Evolutionary conservation across 2,888 invertebrate genomes (phyloP).

Genomic region (Bruchidius siliquastri): DNA sequence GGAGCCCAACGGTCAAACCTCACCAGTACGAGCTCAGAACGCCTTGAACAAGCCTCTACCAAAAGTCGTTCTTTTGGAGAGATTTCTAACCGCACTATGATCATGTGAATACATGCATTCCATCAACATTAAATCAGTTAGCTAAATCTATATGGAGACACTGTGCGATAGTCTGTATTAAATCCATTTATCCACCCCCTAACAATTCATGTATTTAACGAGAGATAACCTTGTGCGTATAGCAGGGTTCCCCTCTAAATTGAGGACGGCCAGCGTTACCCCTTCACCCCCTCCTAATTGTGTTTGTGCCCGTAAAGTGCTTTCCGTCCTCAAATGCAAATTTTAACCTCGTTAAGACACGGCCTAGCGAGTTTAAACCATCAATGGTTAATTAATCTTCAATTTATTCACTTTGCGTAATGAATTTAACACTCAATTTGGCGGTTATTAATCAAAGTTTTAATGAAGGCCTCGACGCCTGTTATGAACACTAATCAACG

Average conservation of each 20-base stretch:
- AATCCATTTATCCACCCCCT: background rate
- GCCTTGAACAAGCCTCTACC: too few species aligned
- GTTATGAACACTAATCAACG: slow-evolving; percentile 41
- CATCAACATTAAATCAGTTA: background rate
- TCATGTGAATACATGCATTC: too few species aligned
- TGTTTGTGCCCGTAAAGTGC: slow-evolving; percentile 50
- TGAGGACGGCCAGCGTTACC: background rate
- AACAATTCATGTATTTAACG: background rate
- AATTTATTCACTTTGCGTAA: slow-evolving; percentile 53
- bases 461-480: slow-evolving; percentile 46
- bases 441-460: slow-evolving; percentile 57
- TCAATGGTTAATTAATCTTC: slow-evolving; percentile 54
- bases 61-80: too few species aligned
- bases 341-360: slow-evolving; percentile 52
- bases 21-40: too few species aligned
- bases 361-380: slow-evolving; percentile 52
- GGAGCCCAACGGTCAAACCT: too few species aligned
- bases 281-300: slow-evolving; percentile 43
- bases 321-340: slow-evolving; percentile 51
- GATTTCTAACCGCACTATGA: too few species aligned
- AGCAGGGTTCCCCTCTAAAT: background rate
- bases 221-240: background rate
- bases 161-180: background rate
- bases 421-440: slow-evolving; percentile 51
- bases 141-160: background rate